Base-by-base conservation (phyloP, 2,113 vertebrate species). In the Leptodactylus fuscus region DNA sequence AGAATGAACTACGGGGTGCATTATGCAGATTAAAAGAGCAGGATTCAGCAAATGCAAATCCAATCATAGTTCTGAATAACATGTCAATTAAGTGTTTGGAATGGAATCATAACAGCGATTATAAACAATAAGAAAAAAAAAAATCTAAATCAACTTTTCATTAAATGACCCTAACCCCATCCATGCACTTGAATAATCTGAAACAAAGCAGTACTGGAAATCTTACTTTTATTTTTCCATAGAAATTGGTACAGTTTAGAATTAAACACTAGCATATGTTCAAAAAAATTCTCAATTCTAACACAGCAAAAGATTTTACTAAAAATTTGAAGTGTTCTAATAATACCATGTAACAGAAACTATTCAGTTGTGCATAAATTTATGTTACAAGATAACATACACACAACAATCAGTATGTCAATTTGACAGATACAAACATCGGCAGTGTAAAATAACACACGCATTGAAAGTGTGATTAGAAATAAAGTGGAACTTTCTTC, bases 331-430 rank as follows among this genome's bases (percentile, higher is more conserved):
- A 76, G 10, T 38, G 51, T 44, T 83, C 70, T 60, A 73, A 81
- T 48, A 82, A 83, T 75, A 83, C 71, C n/a, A 75, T 75, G 71
- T 83, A 75, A 83, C 70, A 83, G 22, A 83, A 70, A 73, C 34
- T 49, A 69, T 81, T 81, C 32, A 82, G 62, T 71, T 70, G 46
- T 70, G 65, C 44, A 82, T 71, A 36, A 22, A 38, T 69, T 69
- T 36, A 67, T 34, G 34, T 69, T 69, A 69, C 65, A 38, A 69
- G 65, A 38, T 69, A 69, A 69, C 22, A 16, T 80, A 69, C 44
- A 48, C 41, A 81, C 80, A 62, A 62, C 78, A 67, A 34, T 60
- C 46, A 48, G 60, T 78, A 78, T 48, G 73, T 62, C 22, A 32
- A 60, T 70, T 32, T 73, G 69, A 51, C 48, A 85, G n/a, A 85